Conservation (phyloP, 2,888 invertebrate species). For the Tetragnatha montana region DNA sequence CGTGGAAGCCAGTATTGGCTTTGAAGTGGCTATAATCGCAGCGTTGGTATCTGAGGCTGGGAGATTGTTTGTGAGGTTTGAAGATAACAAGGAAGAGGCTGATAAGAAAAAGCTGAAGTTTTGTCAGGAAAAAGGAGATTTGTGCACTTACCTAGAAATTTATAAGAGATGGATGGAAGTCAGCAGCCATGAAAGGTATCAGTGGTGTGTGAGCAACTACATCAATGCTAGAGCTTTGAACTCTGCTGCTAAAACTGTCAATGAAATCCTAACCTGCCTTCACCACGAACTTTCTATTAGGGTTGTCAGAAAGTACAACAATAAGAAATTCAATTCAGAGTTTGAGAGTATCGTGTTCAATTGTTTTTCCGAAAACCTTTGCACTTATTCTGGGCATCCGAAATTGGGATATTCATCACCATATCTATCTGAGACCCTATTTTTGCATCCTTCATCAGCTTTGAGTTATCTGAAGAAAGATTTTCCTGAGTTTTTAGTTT, state of each 20-base stretch:
- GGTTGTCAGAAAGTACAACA: conserved; percentile 41
- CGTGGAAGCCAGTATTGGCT: conserved; percentile 57
- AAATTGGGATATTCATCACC: conserved; percentile 66
- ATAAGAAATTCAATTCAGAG: conserved; percentile 32
- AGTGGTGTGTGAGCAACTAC: conserved; percentile 75
- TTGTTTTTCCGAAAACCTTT: conserved; percentile 64
- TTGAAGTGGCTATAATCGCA: conserved; percentile 74
- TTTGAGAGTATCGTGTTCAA: conserved; percentile 59
- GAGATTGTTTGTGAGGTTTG: conserved; percentile 74
- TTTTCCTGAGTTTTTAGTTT: conserved; percentile 55
- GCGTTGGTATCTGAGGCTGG: conserved; percentile 73
- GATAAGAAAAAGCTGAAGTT: conserved; percentile 74
- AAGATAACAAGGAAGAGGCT: conserved; percentile 73
- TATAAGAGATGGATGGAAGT: conserved; percentile 73
- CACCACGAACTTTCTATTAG: conserved; percentile 31
- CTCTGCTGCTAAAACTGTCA: conserved; percentile 68
- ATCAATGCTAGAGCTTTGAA: conserved; percentile 75
- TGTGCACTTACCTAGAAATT: conserved; percentile 73
- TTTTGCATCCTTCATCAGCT: conserved; percentile 67
- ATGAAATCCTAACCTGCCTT: conserved; percentile 61
- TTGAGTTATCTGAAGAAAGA: conserved; percentile 45
- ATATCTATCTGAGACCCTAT: conserved; percentile 47
- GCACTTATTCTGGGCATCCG: conserved; percentile 66
- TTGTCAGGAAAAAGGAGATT: conserved; percentile 74
- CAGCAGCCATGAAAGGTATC: conserved; percentile 72